Base-by-base conservation (phyloP, 2,888 invertebrate genomes). In the Perizoma affinitatum region DNA sequence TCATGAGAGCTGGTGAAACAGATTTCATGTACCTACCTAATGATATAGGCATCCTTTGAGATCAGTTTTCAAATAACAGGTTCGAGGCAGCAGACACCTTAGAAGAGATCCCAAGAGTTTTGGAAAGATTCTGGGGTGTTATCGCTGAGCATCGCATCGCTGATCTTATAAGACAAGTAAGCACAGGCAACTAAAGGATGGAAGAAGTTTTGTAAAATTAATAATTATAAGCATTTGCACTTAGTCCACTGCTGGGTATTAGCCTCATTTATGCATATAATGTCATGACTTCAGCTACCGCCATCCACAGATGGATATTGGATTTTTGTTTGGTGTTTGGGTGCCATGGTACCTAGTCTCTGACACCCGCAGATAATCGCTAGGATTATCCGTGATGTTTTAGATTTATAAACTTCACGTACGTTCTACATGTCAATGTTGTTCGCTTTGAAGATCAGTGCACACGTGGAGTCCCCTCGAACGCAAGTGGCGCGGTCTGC, bases 151-250 rank as follows among this genome's bases (percentile, higher is more conserved):
- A 80, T 8, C 78, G 89, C 43, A 87, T 86, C 42, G 89, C 89
- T 2, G 90, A 90, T 61, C 72, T 92, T 1, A 76, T 92, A 49
- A 78, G 91, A 84, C 87, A 83, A 74, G 91, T 90, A 72, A 51
- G 59, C 43, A 33, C 11, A 10, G 22, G 22, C 22, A 22, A 22
- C 22, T 22, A 22, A 22, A 22, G 1, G 22, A 8, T 9, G 34
- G n/a, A 33, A 42, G 45, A 8, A 2, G 1, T 22, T 22, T 22
- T 22, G 22, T 22, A 22, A 3, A 1, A 22, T 22, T 22, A 22
- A 22, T 22, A 1, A 22, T 22, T 3, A 2, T 22, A 22, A 5
- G 7, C 9, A 44, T 5, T 34, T 11, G 10, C 36, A 45, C n/a
- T 43, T 4, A 11, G 33, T 33, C 22, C 1, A 22, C 22, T 22